Evolutionary conservation across 1,140 invertebrate genomes (phyloP), one percentile per base, ranked within the genome.

Genomic region (Scaptomyza graminum): DNA sequence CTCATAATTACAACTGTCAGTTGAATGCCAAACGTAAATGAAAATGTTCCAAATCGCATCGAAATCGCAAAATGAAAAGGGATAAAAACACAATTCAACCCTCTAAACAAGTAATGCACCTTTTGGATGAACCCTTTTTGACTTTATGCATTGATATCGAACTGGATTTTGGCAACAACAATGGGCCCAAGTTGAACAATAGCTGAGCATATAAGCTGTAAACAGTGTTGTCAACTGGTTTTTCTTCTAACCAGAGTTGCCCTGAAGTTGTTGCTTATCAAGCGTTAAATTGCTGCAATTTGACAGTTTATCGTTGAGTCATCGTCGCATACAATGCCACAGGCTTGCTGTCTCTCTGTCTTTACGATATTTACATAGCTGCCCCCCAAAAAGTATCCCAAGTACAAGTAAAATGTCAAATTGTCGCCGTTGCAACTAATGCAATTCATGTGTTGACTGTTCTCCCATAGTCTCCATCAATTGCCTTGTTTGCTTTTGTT

Each of bases 241-340:
- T 3, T 44, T 3, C 5, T 34, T 15, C 9, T 5, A 37, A 8
- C 22, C 22, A 13, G 28, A 46, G 9, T 7, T 5, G 41, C 41
- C 39, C 37, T 16, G n/a, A 13, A 68, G 46, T 56, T 62, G 46
- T 56, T 62, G 72, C 60, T 72, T 83, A 75, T 84, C 76, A 84
- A 79, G 79, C 79, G 80, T 84, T 83, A 83, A 83, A 83, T 83
- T 83, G 79, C 73, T 50, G 79, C 80, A 83, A 83, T 83, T 83
- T 83, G 79, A 76, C 75, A 83, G 79, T 83, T 83, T 83, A 83
- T 76, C 76, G 79, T 79, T 63, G 59, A 59, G 59, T 61, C 56
- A 63, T 41, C 57, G 54, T 66, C 31, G 60, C 18, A 22, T 22
- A 82, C 78, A 81, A 81, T 73, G 63, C 22, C 11, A 31, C 12